Base-by-base conservation (phyloP, 2,797 vertebrate species). In the Sebastes kiyomatsui region DNA sequence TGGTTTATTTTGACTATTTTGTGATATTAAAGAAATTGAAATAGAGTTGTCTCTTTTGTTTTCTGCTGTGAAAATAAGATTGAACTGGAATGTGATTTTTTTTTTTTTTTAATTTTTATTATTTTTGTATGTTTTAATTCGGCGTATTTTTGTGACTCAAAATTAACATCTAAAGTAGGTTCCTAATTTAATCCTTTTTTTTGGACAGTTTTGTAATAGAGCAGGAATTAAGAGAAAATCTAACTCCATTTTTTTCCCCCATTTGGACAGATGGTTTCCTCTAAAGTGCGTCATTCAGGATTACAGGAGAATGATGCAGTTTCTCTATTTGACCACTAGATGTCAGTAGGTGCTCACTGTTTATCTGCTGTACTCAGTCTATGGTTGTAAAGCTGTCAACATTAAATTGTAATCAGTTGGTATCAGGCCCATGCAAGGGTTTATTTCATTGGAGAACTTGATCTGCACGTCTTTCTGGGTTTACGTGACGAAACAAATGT, bases 11-110 rank as follows among this genome's bases (percentile, higher is more conserved):
- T 85, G 62, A 79, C 73, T 89, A 93, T 93, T 93, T 94, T 93
- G 85, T 91, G 71, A 93, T 92, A 94, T 85, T 93, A 94, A 94
- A 95, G 74, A 69, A 69, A 87, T 72, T 84, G 67, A 88, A 79
- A 66, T 69, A 66, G 8, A 76, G 3, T 25, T 70, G 60, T 71
- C 28, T 78, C 22, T 18, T 74, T 69, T 67, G 32, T 78, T 80
- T 83, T 13, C 49, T 81, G 23, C 13, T 46, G 7, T 77, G 28
- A 30, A 66, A 54, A 64, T 62, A 4, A 6, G 20, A 27, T 49
- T 7, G 11, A 23, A 66, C 27, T 18, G 2, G 1, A 69, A 42
- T 22, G 5, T 25, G 3, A 14, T 22, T 56, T 72, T 1, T 65
- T 6, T 20, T 8, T 25, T 67, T 42, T 16, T 16, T 38, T 28